phyloP scores from a whole-genome alignment of 2,888 invertebrate genomes.

The Rhopalosiphum nymphaeae region DNA sequence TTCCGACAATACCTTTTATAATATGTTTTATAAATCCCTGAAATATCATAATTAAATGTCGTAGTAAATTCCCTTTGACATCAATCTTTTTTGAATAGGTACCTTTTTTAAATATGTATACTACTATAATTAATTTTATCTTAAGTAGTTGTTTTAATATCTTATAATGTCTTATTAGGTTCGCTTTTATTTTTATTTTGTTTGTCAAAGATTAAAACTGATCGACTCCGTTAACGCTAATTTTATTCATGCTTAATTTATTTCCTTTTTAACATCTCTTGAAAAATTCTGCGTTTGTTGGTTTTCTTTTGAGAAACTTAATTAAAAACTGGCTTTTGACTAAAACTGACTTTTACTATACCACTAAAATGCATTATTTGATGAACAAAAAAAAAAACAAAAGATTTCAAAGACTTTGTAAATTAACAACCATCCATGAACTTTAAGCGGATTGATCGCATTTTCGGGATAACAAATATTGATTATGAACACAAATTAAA shows the following conservation, averaged over 20 bases:
- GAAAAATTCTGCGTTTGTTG: neutral
- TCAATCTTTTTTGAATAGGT: neutral
- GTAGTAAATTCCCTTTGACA: neutral
- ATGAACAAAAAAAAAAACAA: neutral
- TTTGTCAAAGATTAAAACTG: neutral
- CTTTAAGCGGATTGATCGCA: neutral
- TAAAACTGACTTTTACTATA: neutral
- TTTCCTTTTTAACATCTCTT: neutral
- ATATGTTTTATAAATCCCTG: neutral
- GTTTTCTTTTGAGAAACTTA: neutral
- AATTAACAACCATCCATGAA: neutral
- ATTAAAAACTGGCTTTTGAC: neutral
- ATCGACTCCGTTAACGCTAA: neutral
- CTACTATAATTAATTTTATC: neutral
- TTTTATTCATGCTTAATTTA: neutral
- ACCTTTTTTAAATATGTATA: constrained; percentile 15
- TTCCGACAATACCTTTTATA: neutral
- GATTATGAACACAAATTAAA: neutral
- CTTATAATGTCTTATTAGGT: neutral
- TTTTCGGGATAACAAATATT: neutral
- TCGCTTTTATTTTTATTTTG: neutral
- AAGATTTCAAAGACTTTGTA: neutral
- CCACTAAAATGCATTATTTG: neutral
- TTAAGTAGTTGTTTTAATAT: neutral
- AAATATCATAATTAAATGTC: constrained; percentile 39